Evolutionary conservation across 2,113 vertebrate species (phyloP), one percentile per base, ranked within the genome.

Genomic region (Eclectus roratus): DNA sequence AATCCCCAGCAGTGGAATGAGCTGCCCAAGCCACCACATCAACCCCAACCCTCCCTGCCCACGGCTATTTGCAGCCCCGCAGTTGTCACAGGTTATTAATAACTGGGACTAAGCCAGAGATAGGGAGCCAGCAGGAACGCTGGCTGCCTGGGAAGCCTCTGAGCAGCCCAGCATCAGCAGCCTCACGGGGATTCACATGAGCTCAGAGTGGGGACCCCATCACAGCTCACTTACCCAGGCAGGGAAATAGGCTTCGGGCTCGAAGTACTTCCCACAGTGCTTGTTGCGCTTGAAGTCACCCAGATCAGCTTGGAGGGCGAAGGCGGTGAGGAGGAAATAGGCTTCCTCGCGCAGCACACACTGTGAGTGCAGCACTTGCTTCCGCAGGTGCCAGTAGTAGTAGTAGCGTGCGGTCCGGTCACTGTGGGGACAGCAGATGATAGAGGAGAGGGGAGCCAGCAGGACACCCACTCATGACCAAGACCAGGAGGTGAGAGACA

Each of bases 361-460:
- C 97, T 99, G 99, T 3, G 99, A 99, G 47, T 98, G 98, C 89
- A 99, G 98, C 86, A 99, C 98, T 97, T 99, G 99, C 90, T 99
- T 99, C 97, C 99, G 97, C 95, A 99, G 97, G 98, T 99, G 99
- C 99, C 99, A 99, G 98, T 99, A 99, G 97, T 99, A 99, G 94
- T 99, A 99, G 96, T 99, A 99, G 56, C 99, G 98, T 12, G 99
- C 99, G 1, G 98, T 98, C 27, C 99, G 98, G 98, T 99, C 99
- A 6, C 99, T 99, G 97, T 4, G 33, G 29, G 68, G 91, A 61
- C 60, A 61, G 35, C 68, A 65, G 47, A 37, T 1, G 7, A 29
- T 64, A 63, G 11, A 58, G 83, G 29, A 2, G 19, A 58, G 11
- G 17, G 56, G 3, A 79, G 33, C 23, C 47, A 9, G 33, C 0